Evolutionary conservation across 92 coral and sea anemone genomes (phyloP).

Genomic region (Anthopleura xanthogrammica): DNA sequence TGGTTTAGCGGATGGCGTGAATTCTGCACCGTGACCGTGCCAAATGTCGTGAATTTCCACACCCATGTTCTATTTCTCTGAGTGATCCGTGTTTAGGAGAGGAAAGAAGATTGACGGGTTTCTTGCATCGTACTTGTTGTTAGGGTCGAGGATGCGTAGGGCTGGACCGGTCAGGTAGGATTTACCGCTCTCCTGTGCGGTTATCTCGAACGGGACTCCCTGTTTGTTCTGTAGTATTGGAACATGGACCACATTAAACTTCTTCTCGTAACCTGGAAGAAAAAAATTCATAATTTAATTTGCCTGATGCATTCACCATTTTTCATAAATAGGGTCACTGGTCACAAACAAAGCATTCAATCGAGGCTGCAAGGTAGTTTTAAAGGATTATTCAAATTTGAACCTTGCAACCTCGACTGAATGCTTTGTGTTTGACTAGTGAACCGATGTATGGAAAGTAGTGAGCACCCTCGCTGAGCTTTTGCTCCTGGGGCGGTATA

Average conservation of each 20-base stretch:
- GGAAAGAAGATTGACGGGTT: constrained; percentile 77
- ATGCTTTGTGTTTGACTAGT: too few relatives aligned
- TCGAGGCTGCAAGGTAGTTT: too few relatives aligned
- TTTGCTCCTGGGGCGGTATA: too few relatives aligned
- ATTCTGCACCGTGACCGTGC: background rate
- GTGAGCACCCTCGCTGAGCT: too few relatives aligned
- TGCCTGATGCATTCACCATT: too few relatives aligned
- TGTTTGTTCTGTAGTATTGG: constrained; percentile 52
- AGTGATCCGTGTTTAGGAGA: constrained; percentile 55
- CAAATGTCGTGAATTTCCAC: too few relatives aligned
- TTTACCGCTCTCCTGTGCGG: constrained; percentile 65
- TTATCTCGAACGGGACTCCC: constrained; percentile 78
- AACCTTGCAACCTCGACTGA: too few relatives aligned
- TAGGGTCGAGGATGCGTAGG: constrained; percentile 57
- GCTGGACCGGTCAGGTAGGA: constrained; percentile 79
- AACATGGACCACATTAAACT: constrained; percentile 47
- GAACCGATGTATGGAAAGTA: too few relatives aligned
- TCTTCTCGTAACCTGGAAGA: background rate
- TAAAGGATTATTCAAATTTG: too few relatives aligned
- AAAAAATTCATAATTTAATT: background rate
- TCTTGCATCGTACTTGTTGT: constrained; percentile 62
- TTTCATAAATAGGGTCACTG: too few relatives aligned
- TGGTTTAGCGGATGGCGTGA: background rate
- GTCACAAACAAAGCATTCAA: too few relatives aligned
- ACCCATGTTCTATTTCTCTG: constrained; percentile 42